Base-by-base conservation (phyloP, 2,113 vertebrate genomes). In the Brienomyrus longianalis region DNA sequence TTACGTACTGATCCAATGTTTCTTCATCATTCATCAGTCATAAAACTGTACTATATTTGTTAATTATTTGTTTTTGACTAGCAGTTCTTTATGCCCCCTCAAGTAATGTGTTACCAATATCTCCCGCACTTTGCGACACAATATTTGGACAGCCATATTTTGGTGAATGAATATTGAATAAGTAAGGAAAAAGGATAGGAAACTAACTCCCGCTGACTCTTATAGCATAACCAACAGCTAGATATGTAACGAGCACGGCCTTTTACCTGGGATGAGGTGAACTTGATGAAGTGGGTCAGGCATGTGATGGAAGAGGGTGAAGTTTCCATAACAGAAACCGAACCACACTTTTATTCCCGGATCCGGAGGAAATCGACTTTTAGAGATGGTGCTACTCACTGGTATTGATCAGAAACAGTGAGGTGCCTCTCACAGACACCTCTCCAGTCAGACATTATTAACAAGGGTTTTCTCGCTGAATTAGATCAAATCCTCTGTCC, bases 401-500 rank as follows among this genome's bases (percentile, higher is more conserved):
- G 90, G 59, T 93, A 95, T 96, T 92, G 94, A 96, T 95, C 93
- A 94, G 92, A 90, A 91, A 92, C 93, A 91, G 92, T 92, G 92
- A 94, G 92, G 93, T 89, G 52, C 92, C 93, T 91, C 92, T 92
- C 89, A 89, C 92, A 92, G 90, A 93, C 93, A 88, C 94, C 93
- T 0, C 3, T 93, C 91, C 94, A 93, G 89, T 92, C 94, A 95
- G 93, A 94, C 94, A 95, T 95, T 94, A 96, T 97, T 96, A 97
- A 96, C 93, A 95, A 92, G 93, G 93, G 92, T 92, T 93, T 89
- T 95, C 92, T 95, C 95, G 95, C 95, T 96, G 96, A 95, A 96
- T 96, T 95, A 96, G 95, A 95, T 95, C 52, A 95, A 95, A 94
- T 92, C 94, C 92, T 94, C 90, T 94, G 96, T 96, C 95, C 91